These are phyloP conservation scores for Phallusia fumigata DNA, from an alignment of 23 tunicate species.

Conservation along the genomic window DNA sequence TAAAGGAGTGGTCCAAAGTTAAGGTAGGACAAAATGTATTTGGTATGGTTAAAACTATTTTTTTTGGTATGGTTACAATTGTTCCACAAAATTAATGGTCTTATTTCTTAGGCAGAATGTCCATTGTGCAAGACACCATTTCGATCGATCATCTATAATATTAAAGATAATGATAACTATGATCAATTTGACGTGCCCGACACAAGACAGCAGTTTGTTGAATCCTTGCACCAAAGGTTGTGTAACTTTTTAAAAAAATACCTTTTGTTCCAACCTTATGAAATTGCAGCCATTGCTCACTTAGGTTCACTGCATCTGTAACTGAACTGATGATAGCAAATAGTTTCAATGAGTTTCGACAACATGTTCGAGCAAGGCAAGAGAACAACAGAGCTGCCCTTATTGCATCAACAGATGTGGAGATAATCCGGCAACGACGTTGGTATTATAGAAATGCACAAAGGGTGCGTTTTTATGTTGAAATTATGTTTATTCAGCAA, in stretches of 20 bases:
- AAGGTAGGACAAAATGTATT: constrained; percentile 29
- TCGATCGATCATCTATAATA: constrained; percentile 45
- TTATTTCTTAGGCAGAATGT: constrained; percentile 45
- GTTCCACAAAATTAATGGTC: neutral
- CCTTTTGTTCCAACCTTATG: neutral
- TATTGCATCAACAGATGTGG: constrained; percentile 56
- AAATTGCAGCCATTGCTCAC: neutral
- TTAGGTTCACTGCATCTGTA: neutral
- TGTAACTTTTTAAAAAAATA: constrained; percentile 30
- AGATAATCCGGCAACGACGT: constrained; percentile 51
- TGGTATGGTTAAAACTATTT: neutral
- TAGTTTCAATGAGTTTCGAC: constrained; percentile 29
- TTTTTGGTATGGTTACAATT: too few species aligned
- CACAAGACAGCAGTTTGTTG: neutral
- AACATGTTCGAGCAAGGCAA: constrained; percentile 37
- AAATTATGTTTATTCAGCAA: too few species aligned
- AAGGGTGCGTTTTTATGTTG: constrained; percentile 16
- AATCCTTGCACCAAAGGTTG: constrained; percentile 16
- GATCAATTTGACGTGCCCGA: constrained; percentile 56
- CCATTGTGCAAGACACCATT: constrained; percentile 72
- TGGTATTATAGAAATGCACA: constrained; percentile 54
- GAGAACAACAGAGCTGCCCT: constrained; percentile 51
- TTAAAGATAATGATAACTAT: constrained; percentile 47
- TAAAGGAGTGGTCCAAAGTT: constrained; percentile 82
- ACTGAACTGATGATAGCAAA: constrained; percentile 1